A percentile compares a stretch with the other conserved stretches of the same genome.
These are phyloP conservation scores for Daboia siamensis DNA, from an alignment of 2,113 vertebrate genomes.

Conservation along the genomic window DNA sequence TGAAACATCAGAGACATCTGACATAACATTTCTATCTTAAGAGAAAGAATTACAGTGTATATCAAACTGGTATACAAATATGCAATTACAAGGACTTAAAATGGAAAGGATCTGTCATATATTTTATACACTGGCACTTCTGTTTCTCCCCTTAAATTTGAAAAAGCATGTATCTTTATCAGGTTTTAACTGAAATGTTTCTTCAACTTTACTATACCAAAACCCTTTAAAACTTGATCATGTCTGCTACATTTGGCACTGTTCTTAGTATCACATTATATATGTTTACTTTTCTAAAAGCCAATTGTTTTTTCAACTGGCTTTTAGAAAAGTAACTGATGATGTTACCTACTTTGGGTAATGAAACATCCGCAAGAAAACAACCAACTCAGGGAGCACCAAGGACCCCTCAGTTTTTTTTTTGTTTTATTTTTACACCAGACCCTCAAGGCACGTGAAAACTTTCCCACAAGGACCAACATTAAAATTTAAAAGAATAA, in stretches of 20 bases:
- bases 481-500: background rate
- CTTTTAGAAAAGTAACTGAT: background rate
- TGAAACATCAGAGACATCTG: background rate
- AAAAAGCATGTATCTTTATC: background rate
- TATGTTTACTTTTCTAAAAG: background rate
- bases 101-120: background rate
- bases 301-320: background rate
- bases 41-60: background rate
- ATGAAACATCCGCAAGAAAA: background rate
- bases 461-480: background rate
- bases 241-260: background rate
- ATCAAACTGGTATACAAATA: background rate
- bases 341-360: background rate
- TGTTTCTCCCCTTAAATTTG: fast-evolving
- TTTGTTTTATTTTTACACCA: background rate
- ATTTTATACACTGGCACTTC: background rate
- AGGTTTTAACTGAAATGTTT: background rate
- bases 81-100: background rate
- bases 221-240: fast-evolving
- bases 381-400: background rate
- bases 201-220: background rate
- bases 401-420: background rate
- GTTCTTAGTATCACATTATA: background rate
- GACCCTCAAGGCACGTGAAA: fast-evolving
- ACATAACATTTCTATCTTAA: fast-evolving